phyloP scores from a whole-genome alignment of 35 echinoderm and acorn worm genomes.

The Amphiura filiformis region DNA sequence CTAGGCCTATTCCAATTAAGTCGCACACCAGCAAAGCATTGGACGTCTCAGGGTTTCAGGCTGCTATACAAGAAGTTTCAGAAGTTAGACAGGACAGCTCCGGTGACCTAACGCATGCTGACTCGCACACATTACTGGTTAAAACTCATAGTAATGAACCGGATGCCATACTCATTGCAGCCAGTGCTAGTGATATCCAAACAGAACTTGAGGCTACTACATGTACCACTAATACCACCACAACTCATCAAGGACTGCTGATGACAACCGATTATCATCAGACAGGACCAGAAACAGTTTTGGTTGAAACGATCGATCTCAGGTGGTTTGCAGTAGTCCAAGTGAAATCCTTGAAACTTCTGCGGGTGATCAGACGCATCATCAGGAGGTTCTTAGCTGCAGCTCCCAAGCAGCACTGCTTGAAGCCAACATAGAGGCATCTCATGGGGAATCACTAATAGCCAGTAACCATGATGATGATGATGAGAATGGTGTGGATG shows the following conservation, averaged over 20 bases:
- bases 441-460: not conserved
- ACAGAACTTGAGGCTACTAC: not conserved
- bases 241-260: too few relatives aligned
- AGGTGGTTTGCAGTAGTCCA: not conserved
- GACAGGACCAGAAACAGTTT: too few relatives aligned
- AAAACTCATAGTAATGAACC: too few relatives aligned
- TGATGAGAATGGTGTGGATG: not conserved
- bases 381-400: too few relatives aligned
- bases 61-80: not conserved
- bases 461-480: not conserved
- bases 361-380: not conserved
- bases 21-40: not conserved
- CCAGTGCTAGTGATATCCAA: not conserved
- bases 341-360: not conserved
- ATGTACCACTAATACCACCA: too few relatives aligned
- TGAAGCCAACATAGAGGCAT: not conserved
- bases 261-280: too few relatives aligned
- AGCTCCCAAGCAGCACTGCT: too few relatives aligned
- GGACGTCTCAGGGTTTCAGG: not conserved
- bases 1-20: not conserved
- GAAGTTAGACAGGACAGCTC: not conserved
- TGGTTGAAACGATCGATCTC: not conserved
- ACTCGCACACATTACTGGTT: too few relatives aligned
- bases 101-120: not conserved
- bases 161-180: too few relatives aligned